These are phyloP conservation scores for Ashinkailepas kermadecensis DNA, from an alignment of 2,888 invertebrate species.

Conservation along the genomic window DNA sequence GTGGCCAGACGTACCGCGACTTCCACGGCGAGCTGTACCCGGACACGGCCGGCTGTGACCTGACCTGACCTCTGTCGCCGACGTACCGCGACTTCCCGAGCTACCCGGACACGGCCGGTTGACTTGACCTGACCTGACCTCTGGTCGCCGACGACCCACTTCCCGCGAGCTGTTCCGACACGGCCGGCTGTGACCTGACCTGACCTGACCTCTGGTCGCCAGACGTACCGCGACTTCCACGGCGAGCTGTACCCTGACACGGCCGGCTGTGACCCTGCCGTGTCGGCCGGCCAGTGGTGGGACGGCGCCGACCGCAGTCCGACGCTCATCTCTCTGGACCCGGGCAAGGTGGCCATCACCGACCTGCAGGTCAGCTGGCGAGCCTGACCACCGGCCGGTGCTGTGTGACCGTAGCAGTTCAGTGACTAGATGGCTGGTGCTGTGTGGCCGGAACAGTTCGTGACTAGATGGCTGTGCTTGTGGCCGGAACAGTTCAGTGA, in stretches of 20 bases:
- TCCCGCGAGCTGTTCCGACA: constrained; percentile 58
- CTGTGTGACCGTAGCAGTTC: no score
- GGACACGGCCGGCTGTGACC: constrained; percentile 71
- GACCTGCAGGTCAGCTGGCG: constrained; percentile 27
- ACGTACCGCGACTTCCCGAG: constrained; percentile 88
- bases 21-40: constrained; percentile 93
- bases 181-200: no score
- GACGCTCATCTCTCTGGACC: constrained; percentile 74
- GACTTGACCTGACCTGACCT: no score
- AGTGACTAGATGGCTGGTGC: no score
- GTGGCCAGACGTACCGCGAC: constrained; percentile 71
- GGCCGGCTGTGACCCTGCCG: constrained; percentile 65
- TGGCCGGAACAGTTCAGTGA: no score
- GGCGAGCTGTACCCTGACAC: constrained; percentile 91
- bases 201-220: constrained; percentile 35
- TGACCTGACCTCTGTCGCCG: constrained; percentile 38
- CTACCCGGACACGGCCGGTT: constrained; percentile 81
- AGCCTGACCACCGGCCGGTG: no score
- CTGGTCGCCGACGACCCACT: constrained; percentile 67
- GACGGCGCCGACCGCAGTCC: constrained; percentile 65
- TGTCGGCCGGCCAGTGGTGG: constrained; percentile 75
- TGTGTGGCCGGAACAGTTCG: no score
- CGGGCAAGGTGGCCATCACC: constrained; percentile 54
- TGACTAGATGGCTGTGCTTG: no score
- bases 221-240: constrained; percentile 90